Percentiles rank a stretch among this genome's conserved stretches.
Conservation (phyloP, 2,888 invertebrate species). For the Drosophila robusta region DNA sequence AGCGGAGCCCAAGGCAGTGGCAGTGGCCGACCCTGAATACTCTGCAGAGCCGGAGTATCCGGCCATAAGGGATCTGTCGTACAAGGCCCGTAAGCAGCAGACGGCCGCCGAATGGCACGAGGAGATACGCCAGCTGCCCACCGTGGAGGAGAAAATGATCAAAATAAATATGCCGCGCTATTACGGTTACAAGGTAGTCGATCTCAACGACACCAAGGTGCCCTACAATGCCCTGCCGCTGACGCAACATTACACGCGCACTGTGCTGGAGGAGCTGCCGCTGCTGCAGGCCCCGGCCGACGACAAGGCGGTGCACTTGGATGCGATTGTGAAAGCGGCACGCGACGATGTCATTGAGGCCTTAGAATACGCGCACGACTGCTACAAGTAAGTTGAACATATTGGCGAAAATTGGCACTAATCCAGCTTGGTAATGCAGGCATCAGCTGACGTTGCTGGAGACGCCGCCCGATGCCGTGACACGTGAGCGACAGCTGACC, state of each 20-base stretch:
- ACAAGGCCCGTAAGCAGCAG: constrained; percentile 86
- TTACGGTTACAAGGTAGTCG: constrained; percentile 90
- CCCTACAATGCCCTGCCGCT: constrained; percentile 90
- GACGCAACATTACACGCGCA: constrained; percentile 92
- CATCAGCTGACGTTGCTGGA: constrained; percentile 31
- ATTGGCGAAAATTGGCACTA: neutral
- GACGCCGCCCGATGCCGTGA: constrained; percentile 31
- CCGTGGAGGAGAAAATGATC: constrained; percentile 93
- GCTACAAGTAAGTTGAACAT: constrained; percentile 62
- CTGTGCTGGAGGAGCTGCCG: constrained; percentile 87
- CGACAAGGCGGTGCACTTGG: constrained; percentile 30
- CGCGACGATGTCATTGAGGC: constrained; percentile 79
- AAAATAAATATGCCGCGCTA: constrained; percentile 93
- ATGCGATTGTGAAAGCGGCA: constrained; percentile 54
- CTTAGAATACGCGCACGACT: constrained; percentile 75
- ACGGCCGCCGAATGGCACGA: constrained; percentile 86
- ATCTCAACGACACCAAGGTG: constrained; percentile 87
- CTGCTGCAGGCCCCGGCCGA: neutral
- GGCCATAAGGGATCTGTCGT: constrained; percentile 86
- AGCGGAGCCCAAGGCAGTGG: constrained; percentile 33
- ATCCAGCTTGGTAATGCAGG: constrained; percentile 11
- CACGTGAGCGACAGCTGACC: constrained; percentile 70
- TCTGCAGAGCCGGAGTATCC: constrained; percentile 78
- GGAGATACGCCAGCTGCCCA: constrained; percentile 88
- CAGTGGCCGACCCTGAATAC: constrained; percentile 59